Percentiles rank a stretch among this genome's conserved stretches.
Evolutionary conservation across 2,113 vertebrate genomes (phyloP).

Genomic region (Dromaius novaehollandiae): DNA sequence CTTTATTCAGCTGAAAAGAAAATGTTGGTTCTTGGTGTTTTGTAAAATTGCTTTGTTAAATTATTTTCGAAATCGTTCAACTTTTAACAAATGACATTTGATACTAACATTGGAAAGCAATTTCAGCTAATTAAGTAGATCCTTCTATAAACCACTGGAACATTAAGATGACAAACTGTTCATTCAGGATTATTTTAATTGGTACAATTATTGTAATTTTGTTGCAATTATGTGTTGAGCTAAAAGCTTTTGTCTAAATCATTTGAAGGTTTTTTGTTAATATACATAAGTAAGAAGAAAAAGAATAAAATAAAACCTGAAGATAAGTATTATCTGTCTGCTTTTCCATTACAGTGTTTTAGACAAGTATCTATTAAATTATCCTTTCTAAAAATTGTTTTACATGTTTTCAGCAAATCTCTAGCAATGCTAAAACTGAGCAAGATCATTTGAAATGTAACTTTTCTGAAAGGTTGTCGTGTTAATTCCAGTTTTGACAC

Average conservation of each 20-base stretch:
- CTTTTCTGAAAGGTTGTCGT: conserved; percentile 49
- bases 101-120: conserved; percentile 92
- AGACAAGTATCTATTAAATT: conserved; percentile 63
- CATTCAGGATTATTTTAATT: conserved; percentile 99
- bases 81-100: conserved; percentile 92
- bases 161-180: conserved; percentile 98
- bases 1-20: conserved; percentile 83
- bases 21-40: conserved; percentile 84
- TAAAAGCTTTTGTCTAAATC: conserved; percentile 94
- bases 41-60: conserved; percentile 85
- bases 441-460: conserved; percentile 48
- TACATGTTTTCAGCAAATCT: conserved; percentile 57
- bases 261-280: conserved; percentile 84
- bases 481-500: conserved; percentile 65
- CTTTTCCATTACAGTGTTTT: conserved; percentile 62
- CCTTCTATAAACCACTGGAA: conserved; percentile 91
- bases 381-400: conserved; percentile 61
- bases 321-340: conserved; percentile 74
- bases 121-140: conserved; percentile 95
- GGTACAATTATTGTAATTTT: conserved; percentile 99
- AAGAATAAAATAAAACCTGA: conserved; percentile 76
- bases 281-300: conserved; percentile 79
- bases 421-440: conserved; percentile 40
- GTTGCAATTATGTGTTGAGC: conserved; percentile 93
- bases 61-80: conserved; percentile 89